A percentile compares a stretch with the other conserved stretches of the same genome.
Conservation (phyloP, 1,140 invertebrate species). For the Caerostris darwini region DNA sequence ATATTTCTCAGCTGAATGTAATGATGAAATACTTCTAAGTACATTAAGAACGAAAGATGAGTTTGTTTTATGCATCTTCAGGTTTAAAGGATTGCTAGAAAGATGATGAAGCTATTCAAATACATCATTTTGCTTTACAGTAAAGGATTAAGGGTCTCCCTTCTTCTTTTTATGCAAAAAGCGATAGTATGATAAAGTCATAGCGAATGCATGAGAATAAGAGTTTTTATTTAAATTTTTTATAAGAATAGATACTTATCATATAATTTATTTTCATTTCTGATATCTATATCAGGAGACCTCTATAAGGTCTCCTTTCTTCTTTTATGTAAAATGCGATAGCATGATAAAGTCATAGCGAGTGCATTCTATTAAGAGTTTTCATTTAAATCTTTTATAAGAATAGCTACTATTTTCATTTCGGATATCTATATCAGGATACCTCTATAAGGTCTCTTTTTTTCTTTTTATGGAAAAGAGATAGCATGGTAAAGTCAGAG, state of each 20-base stretch:
- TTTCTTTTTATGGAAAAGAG: no score
- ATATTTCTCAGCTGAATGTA: slow-evolving; percentile 26
- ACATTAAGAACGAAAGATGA: background rate
- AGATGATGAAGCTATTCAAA: background rate
- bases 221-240: background rate
- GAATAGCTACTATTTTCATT: background rate
- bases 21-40: background rate
- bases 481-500: background rate
- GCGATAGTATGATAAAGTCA: background rate
- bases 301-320: no score
- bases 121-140: slow-evolving; percentile 30
- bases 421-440: no score
- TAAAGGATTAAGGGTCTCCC: slow-evolving; percentile 43
- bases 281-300: no score
- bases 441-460: no score
- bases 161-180: background rate
- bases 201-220: background rate
- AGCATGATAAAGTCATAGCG: background rate
- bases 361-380: background rate
- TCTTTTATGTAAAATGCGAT: background rate
- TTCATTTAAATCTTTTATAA: background rate
- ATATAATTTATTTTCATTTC: background rate
- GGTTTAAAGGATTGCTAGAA: background rate
- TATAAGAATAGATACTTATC: background rate
- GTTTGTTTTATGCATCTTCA: slow-evolving; percentile 39